Conservation (phyloP, 1,140 invertebrate genomes). For the Physella acuta region DNA sequence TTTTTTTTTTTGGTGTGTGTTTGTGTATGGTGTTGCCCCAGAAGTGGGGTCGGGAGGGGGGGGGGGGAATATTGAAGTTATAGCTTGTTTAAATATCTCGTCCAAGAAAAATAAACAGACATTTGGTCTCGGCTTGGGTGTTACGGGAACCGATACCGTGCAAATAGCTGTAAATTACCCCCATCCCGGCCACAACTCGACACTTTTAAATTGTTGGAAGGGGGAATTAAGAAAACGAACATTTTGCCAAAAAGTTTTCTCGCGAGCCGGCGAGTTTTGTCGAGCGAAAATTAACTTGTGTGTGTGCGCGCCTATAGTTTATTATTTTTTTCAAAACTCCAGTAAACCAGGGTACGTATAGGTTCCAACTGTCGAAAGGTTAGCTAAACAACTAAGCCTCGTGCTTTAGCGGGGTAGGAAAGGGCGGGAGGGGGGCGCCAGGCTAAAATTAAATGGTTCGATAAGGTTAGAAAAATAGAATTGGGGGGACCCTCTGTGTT, state of each 20-base stretch:
- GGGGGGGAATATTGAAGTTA: background rate
- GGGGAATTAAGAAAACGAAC: constrained; percentile 5
- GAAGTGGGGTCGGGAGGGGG: background rate
- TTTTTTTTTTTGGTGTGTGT: no score
- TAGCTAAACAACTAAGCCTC: constrained; percentile 4
- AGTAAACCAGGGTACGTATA: background rate
- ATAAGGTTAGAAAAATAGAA: constrained; percentile 11
- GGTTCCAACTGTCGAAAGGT: background rate
- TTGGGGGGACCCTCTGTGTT: no score
- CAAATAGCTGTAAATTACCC: constrained; percentile 14
- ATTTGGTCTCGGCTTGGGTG: background rate
- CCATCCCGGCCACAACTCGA: constrained; percentile 1
- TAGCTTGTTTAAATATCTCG: constrained; percentile 14
- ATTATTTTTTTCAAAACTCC: constrained; percentile 13
- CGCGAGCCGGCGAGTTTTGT: background rate
- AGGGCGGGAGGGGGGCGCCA: background rate
- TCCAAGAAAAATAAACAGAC: constrained; percentile 20
- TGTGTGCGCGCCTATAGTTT: background rate
- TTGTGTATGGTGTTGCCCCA: no score
- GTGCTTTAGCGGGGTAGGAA: background rate
- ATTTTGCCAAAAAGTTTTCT: constrained; percentile 12
- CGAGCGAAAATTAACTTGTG: constrained; percentile 14
- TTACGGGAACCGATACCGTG: constrained; percentile 12
- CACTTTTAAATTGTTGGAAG: background rate
- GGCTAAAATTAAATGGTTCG: background rate